Percentiles rank a stretch among this genome's conserved stretches.
Evolutionary conservation across 2,888 invertebrate genomes (phyloP).

Genomic region (Drosophila sordidula): DNA sequence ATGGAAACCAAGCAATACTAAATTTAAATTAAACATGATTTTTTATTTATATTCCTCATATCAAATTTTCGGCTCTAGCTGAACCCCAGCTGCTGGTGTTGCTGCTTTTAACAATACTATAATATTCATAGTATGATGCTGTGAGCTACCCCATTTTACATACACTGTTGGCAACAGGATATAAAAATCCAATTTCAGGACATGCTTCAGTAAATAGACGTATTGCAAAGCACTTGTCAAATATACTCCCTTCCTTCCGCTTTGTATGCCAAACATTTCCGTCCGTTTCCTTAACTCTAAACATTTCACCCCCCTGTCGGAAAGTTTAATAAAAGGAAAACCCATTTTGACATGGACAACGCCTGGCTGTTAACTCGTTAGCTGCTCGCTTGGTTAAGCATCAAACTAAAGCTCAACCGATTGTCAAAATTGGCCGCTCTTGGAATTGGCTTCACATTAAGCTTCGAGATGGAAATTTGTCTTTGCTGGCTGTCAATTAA

Average conservation of each 20-base stretch:
- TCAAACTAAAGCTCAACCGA: neutral
- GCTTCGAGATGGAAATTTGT: neutral
- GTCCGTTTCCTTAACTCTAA: slow-evolving; percentile 12
- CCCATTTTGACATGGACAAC: slow-evolving; percentile 1
- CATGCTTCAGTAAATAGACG: slow-evolving; percentile 24
- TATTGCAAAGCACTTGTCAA: slow-evolving; percentile 17
- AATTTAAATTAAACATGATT: neutral
- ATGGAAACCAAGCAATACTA: no score
- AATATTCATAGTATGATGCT: neutral
- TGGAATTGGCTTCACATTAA: slow-evolving; percentile 7
- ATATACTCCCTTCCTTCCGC: neutral
- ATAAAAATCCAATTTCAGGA: slow-evolving; percentile 13
- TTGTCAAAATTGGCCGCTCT: slow-evolving; percentile 3
- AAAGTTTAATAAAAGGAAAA: slow-evolving; percentile 3
- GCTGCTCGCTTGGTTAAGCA: slow-evolving; percentile 14
- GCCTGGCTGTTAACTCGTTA: slow-evolving; percentile 14
- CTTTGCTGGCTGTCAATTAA: slow-evolving; percentile 31
- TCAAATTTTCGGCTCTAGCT: neutral
- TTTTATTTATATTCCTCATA: neutral
- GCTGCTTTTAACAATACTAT: neutral
- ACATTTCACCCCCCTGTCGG: slow-evolving; percentile 8
- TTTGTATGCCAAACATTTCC: slow-evolving; percentile 22
- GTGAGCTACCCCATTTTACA: neutral
- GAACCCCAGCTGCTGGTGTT: no score
- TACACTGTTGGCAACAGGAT: neutral